Evolutionary conservation across 2,797 vertebrate genomes (phyloP).

Genomic region (Crypturellus tataupa): DNA sequence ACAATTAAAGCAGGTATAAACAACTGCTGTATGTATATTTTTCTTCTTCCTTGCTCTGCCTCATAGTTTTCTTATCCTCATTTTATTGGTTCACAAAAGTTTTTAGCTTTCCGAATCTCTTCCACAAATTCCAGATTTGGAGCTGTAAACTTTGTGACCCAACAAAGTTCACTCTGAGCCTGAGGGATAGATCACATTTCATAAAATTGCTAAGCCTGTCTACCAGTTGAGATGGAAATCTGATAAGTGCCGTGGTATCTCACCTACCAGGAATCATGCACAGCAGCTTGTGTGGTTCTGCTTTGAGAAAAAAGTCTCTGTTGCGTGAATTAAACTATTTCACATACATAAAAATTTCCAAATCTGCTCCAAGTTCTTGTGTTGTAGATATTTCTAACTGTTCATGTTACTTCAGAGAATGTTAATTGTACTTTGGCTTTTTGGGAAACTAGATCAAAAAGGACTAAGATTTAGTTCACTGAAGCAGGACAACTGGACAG

Average conservation of each 20-base stretch:
- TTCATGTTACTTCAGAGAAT: background rate
- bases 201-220: background rate
- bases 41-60: background rate
- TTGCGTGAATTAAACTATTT: constrained; percentile 44
- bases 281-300: background rate
- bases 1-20: background rate
- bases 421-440: background rate
- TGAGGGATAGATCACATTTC: constrained; percentile 8
- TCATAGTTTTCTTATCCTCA: background rate
- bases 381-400: background rate
- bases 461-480: background rate
- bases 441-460: background rate
- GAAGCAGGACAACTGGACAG: background rate
- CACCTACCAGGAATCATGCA: background rate
- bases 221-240: constrained; percentile 12
- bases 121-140: background rate
- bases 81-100: background rate
- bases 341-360: background rate
- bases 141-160: background rate
- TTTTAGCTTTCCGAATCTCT: background rate
- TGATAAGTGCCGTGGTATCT: background rate
- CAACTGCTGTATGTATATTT: background rate
- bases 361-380: background rate
- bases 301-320: background rate
- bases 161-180: background rate